These are phyloP conservation scores for Pemphigus obesinymphae DNA, from an alignment of 1,140 invertebrate genomes.

Conservation along the genomic window DNA sequence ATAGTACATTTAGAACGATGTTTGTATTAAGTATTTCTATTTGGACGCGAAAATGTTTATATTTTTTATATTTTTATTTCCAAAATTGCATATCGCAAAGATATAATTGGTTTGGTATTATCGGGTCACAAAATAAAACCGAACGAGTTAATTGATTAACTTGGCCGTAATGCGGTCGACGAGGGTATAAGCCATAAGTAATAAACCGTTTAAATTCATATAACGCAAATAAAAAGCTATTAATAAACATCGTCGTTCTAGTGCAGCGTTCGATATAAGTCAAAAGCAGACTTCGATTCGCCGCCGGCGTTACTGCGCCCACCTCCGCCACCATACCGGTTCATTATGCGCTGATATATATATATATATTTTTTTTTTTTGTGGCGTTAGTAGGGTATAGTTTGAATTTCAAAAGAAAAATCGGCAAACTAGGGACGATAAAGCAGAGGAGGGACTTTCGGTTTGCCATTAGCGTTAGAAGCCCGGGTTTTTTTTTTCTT, in stretches of 20 bases:
- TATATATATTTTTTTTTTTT: no score
- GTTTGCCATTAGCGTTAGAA: constrained; percentile 34
- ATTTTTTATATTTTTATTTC: no score
- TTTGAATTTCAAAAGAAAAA: constrained; percentile 37
- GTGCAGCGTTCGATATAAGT: constrained; percentile 24
- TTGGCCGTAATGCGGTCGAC: neutral
- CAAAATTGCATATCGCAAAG: no score
- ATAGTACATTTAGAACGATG: no score
- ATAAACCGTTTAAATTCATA: neutral
- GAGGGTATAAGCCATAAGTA: neutral
- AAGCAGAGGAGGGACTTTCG: constrained; percentile 13
- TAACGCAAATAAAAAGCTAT: constrained; percentile 29
- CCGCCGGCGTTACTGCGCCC: neutral
- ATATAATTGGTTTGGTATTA: neutral
- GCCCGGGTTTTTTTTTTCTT: constrained; percentile 28
- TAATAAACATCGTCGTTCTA: constrained; percentile 25
- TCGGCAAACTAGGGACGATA: neutral
- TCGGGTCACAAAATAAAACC: neutral
- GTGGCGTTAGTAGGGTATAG: neutral
- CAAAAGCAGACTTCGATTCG: constrained; percentile 11
- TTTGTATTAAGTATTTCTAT: no score
- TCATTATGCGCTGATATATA: constrained; percentile 19
- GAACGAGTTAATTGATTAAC: neutral
- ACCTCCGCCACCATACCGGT: neutral
- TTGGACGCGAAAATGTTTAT: no score